Evolutionary conservation across 2,888 invertebrate genomes (phyloP), one percentile per base, ranked within the genome.

Genomic region (Scaptomyza caliginosa): DNA sequence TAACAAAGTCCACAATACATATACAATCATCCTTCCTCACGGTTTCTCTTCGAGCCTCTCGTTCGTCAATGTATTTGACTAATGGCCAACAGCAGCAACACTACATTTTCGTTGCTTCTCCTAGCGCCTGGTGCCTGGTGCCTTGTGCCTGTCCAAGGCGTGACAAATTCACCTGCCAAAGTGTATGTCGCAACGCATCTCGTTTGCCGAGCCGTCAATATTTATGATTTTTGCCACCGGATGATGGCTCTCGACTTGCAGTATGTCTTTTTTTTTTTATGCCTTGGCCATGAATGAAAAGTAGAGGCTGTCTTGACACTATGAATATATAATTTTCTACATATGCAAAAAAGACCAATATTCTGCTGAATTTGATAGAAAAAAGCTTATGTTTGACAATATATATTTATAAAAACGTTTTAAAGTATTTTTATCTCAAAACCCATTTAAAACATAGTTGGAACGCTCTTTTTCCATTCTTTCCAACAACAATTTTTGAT

Each of bases 161-260:
- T 74, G 86, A 84, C 86, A 86, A 84, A 75, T 73, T 80, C 75
- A 88, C 77, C 88, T 84, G 86, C 67, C 82, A 72, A 68, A 49
- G 21, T 43, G 51, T 24, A 48, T 17, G 40, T 58, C 55, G 64
- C 48, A 64, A 42, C 39, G 52, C 64, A 40, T 39, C 63, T 55
- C 48, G 42, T 60, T 62, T 50, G 32, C 21, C 58, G 21, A 45
- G n/a, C 24, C 40, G 62, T 65, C 68, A 69, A 88, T 88, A 87
- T 85, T 87, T 85, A 87, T 87, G 88, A 85, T 82, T 75, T 16
- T 67, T 36, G 62, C 58, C 69, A 70, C 52, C 46, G 73, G 71
- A 63, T 73, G 67, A 67, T 51, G 32, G 23, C 30, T 52, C 21
- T 10, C 30, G n/a, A 46, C 55, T 55, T 50, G 17, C 10, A 8